These are phyloP conservation scores for Etheostoma spectabile DNA, from an alignment of 2,113 vertebrate species.

Conservation along the genomic window DNA sequence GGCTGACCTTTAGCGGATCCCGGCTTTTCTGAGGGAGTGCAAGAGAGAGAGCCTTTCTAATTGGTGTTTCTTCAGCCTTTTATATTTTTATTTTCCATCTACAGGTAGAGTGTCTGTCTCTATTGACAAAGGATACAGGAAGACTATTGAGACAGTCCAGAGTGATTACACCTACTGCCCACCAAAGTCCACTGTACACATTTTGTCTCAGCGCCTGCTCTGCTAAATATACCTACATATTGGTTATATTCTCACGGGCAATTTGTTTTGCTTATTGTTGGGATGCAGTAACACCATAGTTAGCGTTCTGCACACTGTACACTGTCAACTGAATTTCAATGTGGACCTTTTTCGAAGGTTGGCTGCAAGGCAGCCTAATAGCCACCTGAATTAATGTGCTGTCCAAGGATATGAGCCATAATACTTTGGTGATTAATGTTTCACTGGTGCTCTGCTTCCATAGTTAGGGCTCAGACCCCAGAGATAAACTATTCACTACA, in stretches of 20 bases:
- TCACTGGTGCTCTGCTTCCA: conserved; percentile 74
- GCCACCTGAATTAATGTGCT: conserved; percentile 85
- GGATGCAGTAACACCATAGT: conserved; percentile 61
- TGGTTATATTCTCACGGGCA: conserved; percentile 56
- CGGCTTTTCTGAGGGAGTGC: conserved; percentile 96
- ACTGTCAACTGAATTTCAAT: conserved; percentile 81
- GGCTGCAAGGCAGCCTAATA: conserved; percentile 80
- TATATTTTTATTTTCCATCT: conserved; percentile 80
- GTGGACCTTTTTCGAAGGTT: conserved; percentile 75
- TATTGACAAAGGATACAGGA: conserved; percentile 82
- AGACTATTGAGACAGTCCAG: conserved; percentile 58
- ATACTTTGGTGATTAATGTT: conserved; percentile 86
- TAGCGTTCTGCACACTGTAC: conserved; percentile 70
- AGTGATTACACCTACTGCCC: conserved; percentile 59
- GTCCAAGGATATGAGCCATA: conserved; percentile 83
- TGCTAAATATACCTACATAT: conserved; percentile 50
- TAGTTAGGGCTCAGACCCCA: conserved; percentile 78
- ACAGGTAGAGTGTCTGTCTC: conserved; percentile 92
- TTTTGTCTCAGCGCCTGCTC: conserved; percentile 38
- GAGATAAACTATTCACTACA: conserved; percentile 81
- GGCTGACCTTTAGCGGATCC: conserved; percentile 99
- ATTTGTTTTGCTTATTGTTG: conserved; percentile 69
- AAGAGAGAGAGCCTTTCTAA: conserved; percentile 98
- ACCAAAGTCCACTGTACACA: conserved; percentile 50
- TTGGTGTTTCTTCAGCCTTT: conserved; percentile 92